A percentile compares a stretch with the other conserved stretches of the same genome.
phyloP scores from a whole-genome alignment of 1,140 invertebrate genomes.

The Hesperophylax magnus region DNA sequence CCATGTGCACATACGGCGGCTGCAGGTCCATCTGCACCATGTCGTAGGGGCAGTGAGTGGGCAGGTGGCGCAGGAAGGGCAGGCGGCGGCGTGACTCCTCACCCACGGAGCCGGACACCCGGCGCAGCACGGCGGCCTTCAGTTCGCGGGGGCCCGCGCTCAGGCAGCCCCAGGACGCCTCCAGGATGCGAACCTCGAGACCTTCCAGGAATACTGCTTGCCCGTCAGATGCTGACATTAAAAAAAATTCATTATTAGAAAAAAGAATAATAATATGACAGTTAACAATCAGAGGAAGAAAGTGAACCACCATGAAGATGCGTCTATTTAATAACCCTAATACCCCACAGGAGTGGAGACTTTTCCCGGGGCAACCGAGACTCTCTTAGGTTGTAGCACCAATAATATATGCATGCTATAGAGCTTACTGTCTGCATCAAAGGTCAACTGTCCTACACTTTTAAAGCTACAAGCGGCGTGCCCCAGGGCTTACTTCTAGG shows the following conservation, averaged over 20 bases:
- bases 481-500: too few species aligned
- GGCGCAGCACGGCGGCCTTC: conserved; percentile 83
- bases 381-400: too few species aligned
- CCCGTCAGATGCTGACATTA: conserved; percentile 83
- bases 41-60: conserved; percentile 91
- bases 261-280: too few species aligned
- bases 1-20: conserved; percentile 78
- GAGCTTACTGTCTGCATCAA: too few species aligned
- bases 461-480: too few species aligned
- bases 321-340: too few species aligned
- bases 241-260: background rate
- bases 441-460: too few species aligned
- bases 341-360: too few species aligned
- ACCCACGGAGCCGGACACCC: conserved; percentile 87
- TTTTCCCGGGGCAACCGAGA: too few species aligned
- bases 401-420: too few species aligned
- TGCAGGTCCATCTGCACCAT: conserved; percentile 89
- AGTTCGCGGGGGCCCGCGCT: conserved; percentile 84
- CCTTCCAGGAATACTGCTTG: conserved; percentile 94
- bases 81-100: conserved; percentile 84
- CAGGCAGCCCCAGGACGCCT: conserved; percentile 86
- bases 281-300: too few species aligned
- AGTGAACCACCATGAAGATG: too few species aligned
- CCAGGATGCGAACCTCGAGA: conserved; percentile 92
- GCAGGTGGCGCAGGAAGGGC: conserved; percentile 90